Evolutionary conservation across 2,797 vertebrate genomes (phyloP).

Genomic region (Tragopan temminckii): DNA sequence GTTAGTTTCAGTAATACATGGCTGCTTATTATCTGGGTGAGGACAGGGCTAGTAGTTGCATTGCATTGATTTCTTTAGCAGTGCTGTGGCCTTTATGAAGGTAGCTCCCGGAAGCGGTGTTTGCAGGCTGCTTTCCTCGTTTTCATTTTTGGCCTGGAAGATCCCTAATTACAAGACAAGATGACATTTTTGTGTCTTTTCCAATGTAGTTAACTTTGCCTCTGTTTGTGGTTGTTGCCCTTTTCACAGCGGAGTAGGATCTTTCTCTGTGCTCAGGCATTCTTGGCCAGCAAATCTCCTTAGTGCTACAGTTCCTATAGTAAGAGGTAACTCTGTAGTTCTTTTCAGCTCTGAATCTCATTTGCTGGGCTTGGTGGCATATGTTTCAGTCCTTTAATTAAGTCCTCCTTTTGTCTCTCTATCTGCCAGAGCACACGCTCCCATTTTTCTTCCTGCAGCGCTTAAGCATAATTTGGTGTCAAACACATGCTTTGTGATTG

Average conservation of each 20-base stretch:
- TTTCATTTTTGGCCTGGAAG: slow-evolving; percentile 17
- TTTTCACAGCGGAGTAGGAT: background rate
- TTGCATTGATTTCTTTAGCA: background rate
- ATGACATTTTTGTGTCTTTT: slow-evolving; percentile 50
- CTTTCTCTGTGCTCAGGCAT: slow-evolving; percentile 3
- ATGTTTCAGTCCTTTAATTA: slow-evolving; percentile 77
- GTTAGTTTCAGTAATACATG: slow-evolving; percentile 8
- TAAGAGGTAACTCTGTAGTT: background rate
- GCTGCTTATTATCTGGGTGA: slow-evolving; percentile 24
- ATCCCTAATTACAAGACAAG: slow-evolving; percentile 15
- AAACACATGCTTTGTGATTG: slow-evolving; percentile 67
- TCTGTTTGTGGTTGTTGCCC: slow-evolving; percentile 7
- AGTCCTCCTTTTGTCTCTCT: slow-evolving; percentile 68
- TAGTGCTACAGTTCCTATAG: background rate
- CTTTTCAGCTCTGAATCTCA: background rate
- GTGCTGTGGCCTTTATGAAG: background rate
- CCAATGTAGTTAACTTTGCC: slow-evolving; percentile 10
- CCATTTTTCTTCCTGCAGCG: slow-evolving; percentile 70
- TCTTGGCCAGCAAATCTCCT: slow-evolving; percentile 12
- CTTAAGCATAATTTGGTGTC: slow-evolving; percentile 74
- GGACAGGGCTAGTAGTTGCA: background rate
- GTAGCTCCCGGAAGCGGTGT: slow-evolving; percentile 14
- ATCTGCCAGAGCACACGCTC: slow-evolving; percentile 52
- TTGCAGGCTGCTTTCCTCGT: slow-evolving; percentile 16
- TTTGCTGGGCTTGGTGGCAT: slow-evolving; percentile 25